Evolutionary conservation across 30 jellyfish, hydroid and myxozoan genomes (phyloP).

Genomic region (Hydractinia echinata): DNA sequence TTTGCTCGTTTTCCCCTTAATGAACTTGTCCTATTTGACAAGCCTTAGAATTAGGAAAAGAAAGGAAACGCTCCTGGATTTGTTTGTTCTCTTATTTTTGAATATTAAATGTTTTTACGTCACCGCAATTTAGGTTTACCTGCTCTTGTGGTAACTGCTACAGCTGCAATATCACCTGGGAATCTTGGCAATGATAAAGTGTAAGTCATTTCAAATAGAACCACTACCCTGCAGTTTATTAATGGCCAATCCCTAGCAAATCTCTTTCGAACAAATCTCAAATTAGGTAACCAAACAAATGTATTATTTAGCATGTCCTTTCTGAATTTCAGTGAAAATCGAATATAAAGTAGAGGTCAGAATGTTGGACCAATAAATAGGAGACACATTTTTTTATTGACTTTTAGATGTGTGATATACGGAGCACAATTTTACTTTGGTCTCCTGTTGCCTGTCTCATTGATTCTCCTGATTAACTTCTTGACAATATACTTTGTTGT

Average conservation of each 20-base stretch:
- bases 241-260: too few relatives aligned
- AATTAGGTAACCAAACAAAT: too few relatives aligned
- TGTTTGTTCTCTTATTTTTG: background rate
- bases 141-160: background rate
- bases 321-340: background rate
- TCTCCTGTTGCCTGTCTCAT: constrained; percentile 17
- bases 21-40: background rate
- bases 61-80: background rate
- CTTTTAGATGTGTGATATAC: constrained; percentile 27
- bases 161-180: constrained; percentile 18
- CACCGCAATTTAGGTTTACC: constrained; percentile 4
- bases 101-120: background rate
- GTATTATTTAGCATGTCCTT: too few relatives aligned
- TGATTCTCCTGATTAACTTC: constrained; percentile 7
- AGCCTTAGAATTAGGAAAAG: background rate
- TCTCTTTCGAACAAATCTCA: too few relatives aligned
- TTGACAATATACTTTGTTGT: constrained; percentile 11
- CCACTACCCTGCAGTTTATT: too few relatives aligned
- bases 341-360: too few relatives aligned
- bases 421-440: constrained; percentile 25
- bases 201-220: background rate
- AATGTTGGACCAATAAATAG: background rate
- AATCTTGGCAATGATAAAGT: constrained; percentile 31
- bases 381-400: background rate
- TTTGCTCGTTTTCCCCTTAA: background rate